Evolutionary conservation across 2,888 invertebrate genomes (phyloP), one percentile per base, ranked within the genome.

Genomic region (Brenthis hecate): DNA sequence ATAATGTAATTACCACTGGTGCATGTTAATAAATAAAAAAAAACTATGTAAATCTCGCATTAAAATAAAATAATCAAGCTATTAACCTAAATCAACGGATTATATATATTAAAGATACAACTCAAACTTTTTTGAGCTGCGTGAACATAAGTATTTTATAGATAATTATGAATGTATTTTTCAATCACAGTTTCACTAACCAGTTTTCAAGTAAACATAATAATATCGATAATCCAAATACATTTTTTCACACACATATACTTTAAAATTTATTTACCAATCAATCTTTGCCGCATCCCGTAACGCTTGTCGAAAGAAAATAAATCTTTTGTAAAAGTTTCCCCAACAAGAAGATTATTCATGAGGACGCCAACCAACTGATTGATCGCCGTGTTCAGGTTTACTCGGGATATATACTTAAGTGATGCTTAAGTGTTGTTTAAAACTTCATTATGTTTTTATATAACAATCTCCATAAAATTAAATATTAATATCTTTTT

Each of bases 281-380:
- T 69, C 69, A 69, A 69, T 69, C 69, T 69, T 65, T 19, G 56
- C 69, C 56, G 43, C 69, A 69, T 69, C 65, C 57, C 60, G 58
- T 28, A 60, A 54, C 65, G 65, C 55, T 62, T 62, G 62, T 62
- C 62, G 62, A 62, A 62, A 62, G 62, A 60, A 60, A 65, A 69
- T 69, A 69, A 69, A 69, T 69, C 65, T 69, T 69, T 69, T 65
- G 69, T 69, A 69, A 68, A 69, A 69, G 60, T 69, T 65, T 65
- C 65, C 65, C 55, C 65, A 69, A 65, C 65, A 58, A 60, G 68
- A 48, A 65, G 55, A 65, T 69, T 69, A 69, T 69, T 69, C 68
- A 69, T 69, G 68, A 69, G 68, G 58, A 56, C 60, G 64, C 65
- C 65, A 69, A 61, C 65, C 55, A 63, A 69, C 65, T 69, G 65